phyloP scores from a whole-genome alignment of 1,140 invertebrate genomes.

The Dendroctonus ponderosae region DNA sequence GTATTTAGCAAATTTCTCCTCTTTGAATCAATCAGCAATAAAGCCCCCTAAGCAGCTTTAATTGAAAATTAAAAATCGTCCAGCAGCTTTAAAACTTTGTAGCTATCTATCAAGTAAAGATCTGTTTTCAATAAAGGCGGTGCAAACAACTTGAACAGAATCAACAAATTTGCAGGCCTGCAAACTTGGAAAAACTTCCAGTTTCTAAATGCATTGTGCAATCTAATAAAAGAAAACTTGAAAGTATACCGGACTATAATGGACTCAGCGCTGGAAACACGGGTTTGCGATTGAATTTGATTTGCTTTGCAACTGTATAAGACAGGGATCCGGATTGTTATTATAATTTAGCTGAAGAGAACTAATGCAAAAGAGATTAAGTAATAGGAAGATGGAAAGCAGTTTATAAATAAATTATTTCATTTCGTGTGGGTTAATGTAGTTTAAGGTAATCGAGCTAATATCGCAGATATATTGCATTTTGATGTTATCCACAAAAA shows the following conservation, averaged over 20 bases:
- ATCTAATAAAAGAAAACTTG: conserved; percentile 24
- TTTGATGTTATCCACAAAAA: no score
- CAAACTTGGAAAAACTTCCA: conserved; percentile 19
- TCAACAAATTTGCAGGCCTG: conserved; percentile 16
- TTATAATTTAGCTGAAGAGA: background rate
- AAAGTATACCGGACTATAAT: conserved; percentile 5
- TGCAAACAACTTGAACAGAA: conserved; percentile 15
- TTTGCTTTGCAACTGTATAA: conserved; percentile 13
- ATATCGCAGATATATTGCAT: no score
- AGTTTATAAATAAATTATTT: no score
- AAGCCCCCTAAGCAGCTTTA: no score
- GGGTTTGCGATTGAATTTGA: conserved; percentile 22
- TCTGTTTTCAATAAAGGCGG: no score
- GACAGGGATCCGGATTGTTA: conserved; percentile 11
- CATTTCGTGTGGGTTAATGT: no score
- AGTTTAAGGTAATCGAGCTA: no score
- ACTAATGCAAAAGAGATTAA: conserved; percentile 5
- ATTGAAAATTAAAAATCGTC: no score
- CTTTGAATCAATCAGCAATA: no score
- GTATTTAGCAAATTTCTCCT: no score
- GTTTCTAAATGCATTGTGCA: conserved; percentile 26
- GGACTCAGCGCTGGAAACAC: conserved; percentile 11
- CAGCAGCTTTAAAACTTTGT: no score
- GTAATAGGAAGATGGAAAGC: background rate
- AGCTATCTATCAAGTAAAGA: no score